Evolutionary conservation across 2,113 vertebrate genomes (phyloP), one percentile per base, ranked within the genome.

Genomic region (Melozone crissalis): DNA sequence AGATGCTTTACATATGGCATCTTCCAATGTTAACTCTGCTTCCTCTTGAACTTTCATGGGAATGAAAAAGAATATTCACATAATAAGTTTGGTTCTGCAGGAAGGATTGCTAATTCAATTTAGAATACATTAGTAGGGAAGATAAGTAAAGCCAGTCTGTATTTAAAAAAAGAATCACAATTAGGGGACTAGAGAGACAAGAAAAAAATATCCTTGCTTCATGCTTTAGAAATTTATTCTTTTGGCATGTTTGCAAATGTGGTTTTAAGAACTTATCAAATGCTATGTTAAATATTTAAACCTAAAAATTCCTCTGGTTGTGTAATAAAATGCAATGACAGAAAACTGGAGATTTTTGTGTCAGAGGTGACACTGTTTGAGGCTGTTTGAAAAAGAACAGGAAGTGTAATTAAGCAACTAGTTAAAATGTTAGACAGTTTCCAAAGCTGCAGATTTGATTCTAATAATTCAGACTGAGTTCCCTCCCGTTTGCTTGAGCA

Each of bases 31-130:
- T 72, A 90, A 47, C 65, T 90, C 41, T 90, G 15, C n/a, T 88
- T 75, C 52, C 19, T 84, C 44, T 75, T 90, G 76, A 90, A 86
- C 93, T 92, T 97, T 92, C 43, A 54, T 58, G 41, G 83, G 19
- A 81, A 88, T 65, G n/a, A 43, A 30, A 80, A 82, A 80, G 22
- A 90, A 52, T 74, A 63, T 81, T 82, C 49, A 68, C 52, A 55
- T 33, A 91, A 52, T 59, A 83, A 43, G 13, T 57, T 94, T 87
- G 37, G 44, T 88, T 90, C 68, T 85, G 65, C 61, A 65, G 79
- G 41, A 91, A 55, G 30, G 72, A 68, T 51, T 75, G 61, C 37
- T 95, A 72, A 80, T 93, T 94, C 30, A 86, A 77, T 88, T 87
- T 68, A 62, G 67, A 80, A 80, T 63, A 44, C 15, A 5, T 81